phyloP scores from a whole-genome alignment of 53 echinoderm and acorn worm species.

The Astropecten irregularis region DNA sequence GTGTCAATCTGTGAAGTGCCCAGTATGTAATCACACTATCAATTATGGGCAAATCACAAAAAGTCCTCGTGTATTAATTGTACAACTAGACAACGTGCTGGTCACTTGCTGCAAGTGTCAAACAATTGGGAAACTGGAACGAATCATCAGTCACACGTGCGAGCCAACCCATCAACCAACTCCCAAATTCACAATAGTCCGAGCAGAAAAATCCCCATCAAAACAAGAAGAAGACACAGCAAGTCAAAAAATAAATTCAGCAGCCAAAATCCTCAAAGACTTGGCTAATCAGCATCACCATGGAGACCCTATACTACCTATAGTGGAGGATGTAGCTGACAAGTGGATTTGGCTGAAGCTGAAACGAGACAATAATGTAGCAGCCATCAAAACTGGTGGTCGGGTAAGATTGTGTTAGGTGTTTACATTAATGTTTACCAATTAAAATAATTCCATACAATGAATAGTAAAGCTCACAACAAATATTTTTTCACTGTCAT shows the following conservation, averaged over 20 bases:
- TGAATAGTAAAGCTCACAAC: too few relatives aligned
- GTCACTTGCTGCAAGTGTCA: neutral
- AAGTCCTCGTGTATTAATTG: neutral
- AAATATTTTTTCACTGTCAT: too few relatives aligned
- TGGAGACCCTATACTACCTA: neutral
- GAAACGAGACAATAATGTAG: neutral
- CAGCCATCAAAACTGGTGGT: neutral
- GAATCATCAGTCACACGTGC: neutral
- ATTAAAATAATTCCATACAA: neutral
- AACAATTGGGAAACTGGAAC: neutral
- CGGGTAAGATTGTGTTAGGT: conserved; percentile 15
- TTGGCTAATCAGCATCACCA: neutral
- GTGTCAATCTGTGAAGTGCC: neutral
- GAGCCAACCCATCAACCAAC: neutral
- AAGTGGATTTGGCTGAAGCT: conserved; percentile 1
- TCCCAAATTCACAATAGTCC: neutral
- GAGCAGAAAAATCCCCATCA: neutral
- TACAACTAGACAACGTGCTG: neutral
- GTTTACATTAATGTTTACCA: neutral
- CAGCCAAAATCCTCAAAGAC: neutral
- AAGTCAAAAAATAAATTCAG: neutral
- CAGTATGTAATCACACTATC: neutral
- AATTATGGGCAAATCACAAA: neutral
- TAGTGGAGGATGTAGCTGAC: neutral
- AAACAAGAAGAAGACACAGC: neutral